phyloP scores from a whole-genome alignment of 2,113 vertebrate species.

The Cryptotis parvus region DNA sequence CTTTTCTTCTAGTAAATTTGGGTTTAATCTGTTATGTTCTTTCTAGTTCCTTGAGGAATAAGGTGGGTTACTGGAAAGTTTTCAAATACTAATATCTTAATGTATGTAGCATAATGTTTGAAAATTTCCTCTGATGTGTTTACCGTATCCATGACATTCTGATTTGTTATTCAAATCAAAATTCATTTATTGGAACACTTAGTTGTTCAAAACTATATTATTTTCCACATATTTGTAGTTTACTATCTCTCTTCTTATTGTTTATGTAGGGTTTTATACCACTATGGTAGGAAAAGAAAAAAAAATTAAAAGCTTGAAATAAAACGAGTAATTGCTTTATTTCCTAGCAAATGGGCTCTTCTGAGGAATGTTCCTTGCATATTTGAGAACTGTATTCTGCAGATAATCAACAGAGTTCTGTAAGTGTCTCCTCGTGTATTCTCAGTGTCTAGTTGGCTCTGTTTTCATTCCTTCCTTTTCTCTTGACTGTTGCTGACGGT shows the following conservation, averaged over 20 bases:
- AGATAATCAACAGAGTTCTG: neutral
- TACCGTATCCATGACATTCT: no score
- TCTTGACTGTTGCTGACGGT: neutral
- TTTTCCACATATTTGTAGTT: neutral
- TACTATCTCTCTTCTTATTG: neutral
- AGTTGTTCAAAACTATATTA: no score
- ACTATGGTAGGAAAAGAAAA: neutral
- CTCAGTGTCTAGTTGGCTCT: neutral
- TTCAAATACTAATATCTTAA: neutral
- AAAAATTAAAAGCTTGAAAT: neutral
- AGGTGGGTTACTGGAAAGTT: neutral
- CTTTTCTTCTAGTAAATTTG: neutral
- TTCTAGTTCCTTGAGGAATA: neutral
- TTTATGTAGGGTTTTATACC: neutral
- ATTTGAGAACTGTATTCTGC: neutral
- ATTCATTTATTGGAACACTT: no score
- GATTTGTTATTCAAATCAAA: no score
- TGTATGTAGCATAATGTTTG: no score
- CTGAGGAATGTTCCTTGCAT: neutral
- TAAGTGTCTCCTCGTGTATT: neutral
- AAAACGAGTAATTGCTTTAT: neutral
- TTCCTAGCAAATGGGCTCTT: neutral
- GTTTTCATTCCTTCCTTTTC: neutral
- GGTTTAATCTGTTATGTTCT: neutral
- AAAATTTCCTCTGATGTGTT: no score